Percentiles rank a stretch among this genome's conserved stretches.
Conservation (phyloP, 2,888 invertebrate genomes). For the Calliphora vomitoria region DNA sequence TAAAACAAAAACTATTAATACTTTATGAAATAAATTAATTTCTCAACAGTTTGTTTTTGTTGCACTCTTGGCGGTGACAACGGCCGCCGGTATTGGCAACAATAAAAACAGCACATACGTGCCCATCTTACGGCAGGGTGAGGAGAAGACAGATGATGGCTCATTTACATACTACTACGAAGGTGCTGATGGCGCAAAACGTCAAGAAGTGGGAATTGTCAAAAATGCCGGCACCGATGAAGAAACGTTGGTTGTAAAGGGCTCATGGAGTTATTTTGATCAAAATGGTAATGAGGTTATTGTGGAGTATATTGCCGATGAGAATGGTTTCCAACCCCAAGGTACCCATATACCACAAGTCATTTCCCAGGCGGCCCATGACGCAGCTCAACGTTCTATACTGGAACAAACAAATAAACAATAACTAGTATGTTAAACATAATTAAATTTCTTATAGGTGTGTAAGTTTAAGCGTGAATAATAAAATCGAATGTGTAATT, state of each 20-base stretch:
- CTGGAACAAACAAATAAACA: background rate
- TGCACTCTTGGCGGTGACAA: conserved; percentile 15
- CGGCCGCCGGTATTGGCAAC: conserved; percentile 13
- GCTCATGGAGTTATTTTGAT: conserved; percentile 81
- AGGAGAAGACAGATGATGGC: conserved; percentile 78
- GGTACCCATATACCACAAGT: conserved; percentile 77
- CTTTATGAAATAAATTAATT: background rate
- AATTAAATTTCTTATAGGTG: conserved; percentile 25
- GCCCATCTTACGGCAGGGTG: conserved; percentile 48
- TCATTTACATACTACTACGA: conserved; percentile 81
- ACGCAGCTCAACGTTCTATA: conserved; percentile 58
- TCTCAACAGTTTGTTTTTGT: conserved; percentile 17
- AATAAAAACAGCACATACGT: conserved; percentile 11
- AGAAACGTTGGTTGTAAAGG: conserved; percentile 78
- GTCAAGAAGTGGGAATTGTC: conserved; percentile 80
- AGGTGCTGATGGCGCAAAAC: conserved; percentile 79
- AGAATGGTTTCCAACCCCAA: conserved; percentile 80
- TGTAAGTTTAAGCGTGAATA: conserved; percentile 18
- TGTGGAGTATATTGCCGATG: conserved; percentile 81
- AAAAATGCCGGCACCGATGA: conserved; percentile 76
- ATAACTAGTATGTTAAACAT: background rate
- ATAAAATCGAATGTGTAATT: background rate
- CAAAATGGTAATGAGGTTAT: conserved; percentile 78
- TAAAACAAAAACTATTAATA: background rate
- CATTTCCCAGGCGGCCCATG: conserved; percentile 76